A percentile compares a stretch with the other conserved stretches of the same genome.
Evolutionary conservation across 1,140 invertebrate species (phyloP).

Genomic region (Panulirus ornatus): DNA sequence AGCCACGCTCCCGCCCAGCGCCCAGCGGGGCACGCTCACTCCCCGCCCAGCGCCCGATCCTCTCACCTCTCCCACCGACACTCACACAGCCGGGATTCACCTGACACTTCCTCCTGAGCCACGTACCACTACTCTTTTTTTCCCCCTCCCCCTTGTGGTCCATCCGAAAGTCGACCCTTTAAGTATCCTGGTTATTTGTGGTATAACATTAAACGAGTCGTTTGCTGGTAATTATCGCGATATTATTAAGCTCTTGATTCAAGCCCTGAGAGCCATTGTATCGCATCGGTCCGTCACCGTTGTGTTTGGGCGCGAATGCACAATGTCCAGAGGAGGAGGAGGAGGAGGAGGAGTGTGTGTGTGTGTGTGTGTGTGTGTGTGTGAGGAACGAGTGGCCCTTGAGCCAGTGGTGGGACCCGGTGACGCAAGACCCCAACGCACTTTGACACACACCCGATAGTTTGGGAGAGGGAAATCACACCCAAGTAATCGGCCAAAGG

Average conservation of each 20-base stretch:
- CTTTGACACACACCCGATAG: background rate
- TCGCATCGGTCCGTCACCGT: no score
- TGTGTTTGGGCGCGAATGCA: no score
- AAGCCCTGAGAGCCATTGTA: background rate
- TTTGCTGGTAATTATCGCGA: background rate
- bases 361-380: no score
- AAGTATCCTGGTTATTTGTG: conserved; percentile 12
- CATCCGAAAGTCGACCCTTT: conserved; percentile 1
- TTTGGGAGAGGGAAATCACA: conserved; percentile 12
- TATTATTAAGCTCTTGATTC: background rate
- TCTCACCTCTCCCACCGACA: background rate
- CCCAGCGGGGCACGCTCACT: background rate
- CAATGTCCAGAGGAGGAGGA: no score
- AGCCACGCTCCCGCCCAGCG: conserved; percentile 29
- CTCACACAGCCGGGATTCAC: background rate
- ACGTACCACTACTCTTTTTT: background rate
- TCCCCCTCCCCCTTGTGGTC: background rate
- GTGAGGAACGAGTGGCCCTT: no score
- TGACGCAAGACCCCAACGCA: no score
- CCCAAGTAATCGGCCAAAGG: conserved; percentile 12
- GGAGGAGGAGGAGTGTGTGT: no score
- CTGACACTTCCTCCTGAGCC: background rate
- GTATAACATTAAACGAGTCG: conserved; percentile 14
- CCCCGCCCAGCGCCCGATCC: no score
- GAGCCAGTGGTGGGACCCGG: no score